Evolutionary conservation across 1,140 invertebrate genomes (phyloP), one percentile per base, ranked within the genome.

Genomic region (Trialeurodes vaporariorum): DNA sequence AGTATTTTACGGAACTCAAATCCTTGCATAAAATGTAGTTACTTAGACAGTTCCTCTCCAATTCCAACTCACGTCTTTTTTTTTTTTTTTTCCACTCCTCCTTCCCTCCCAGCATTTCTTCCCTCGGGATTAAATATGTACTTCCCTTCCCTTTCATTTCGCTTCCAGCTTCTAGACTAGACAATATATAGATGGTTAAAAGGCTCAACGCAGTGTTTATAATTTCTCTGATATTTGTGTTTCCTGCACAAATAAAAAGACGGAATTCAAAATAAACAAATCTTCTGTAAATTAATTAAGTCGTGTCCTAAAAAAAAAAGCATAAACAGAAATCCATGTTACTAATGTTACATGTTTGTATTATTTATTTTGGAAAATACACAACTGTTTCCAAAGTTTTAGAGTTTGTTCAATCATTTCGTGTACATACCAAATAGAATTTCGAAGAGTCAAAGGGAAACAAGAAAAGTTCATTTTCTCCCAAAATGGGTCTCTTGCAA

Each of bases 311-410:
- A 9, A 17, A 17, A 49, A 49, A 49, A 17, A 49, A 49, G 17
- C 5, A 49, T 5, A 49, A 49, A 49, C 17, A 49, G 17, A 5
- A n/a, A n/a, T n/a, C n/a, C n/a, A n/a, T n/a, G n/a, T n/a, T n/a
- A n/a, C n/a, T n/a, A n/a, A 49, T 49, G 34, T 49, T 49, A 49
- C 34, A 49, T 49, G 34, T 49, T 49, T 49, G 34, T 49, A 49
- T 49, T 49, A 49, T 49, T 49, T 49, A 49, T 49, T 49, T 49
- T 49, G 34, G 34, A 49, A 49, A 49, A 49, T 49, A 49, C 17
- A 49, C 34, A 49, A 49, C 34, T 49, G 34, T 49, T 49, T 49
- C 34, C 34, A 49, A 49, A 49, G 17, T 49, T 5, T 49, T 49
- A 9, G 34, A n/a, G n/a, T 49, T 49, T 49, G 34, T 49, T 49